These are phyloP conservation scores for Branchipolynoe longqiensis DNA, from an alignment of 2,888 invertebrate species.

Conservation along the genomic window DNA sequence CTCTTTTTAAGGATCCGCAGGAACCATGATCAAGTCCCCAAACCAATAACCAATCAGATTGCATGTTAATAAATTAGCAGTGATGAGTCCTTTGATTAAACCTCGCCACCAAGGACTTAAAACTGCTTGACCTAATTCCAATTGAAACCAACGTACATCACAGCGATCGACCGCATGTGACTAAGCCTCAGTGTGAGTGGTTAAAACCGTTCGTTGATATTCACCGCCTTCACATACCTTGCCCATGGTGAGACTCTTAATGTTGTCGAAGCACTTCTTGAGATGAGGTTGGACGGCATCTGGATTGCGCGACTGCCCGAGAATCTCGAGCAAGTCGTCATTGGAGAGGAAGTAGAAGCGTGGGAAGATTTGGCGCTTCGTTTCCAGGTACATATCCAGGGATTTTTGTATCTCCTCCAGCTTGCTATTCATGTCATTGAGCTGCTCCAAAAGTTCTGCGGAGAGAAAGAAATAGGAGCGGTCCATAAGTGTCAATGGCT, in stretches of 20 bases:
- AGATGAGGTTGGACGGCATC: conserved; percentile 91
- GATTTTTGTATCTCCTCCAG: conserved; percentile 91
- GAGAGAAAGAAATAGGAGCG: background rate
- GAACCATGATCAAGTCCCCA: too few species aligned
- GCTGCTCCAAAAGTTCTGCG: conserved; percentile 85
- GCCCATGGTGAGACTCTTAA: conserved; percentile 84
- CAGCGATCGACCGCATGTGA: too few species aligned
- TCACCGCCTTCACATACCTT: too few species aligned
- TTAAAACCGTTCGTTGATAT: too few species aligned
- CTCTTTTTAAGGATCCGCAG: too few species aligned
- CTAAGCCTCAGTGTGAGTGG: too few species aligned
- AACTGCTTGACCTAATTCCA: background rate
- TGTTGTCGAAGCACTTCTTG: conserved; percentile 93
- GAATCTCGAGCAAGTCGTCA: conserved; percentile 90
- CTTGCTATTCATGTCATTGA: conserved; percentile 88
- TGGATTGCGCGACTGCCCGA: conserved; percentile 92
- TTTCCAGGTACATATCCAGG: conserved; percentile 92
- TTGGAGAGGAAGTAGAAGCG: conserved; percentile 92
- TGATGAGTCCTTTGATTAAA: too few species aligned
- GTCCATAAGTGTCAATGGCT: too few species aligned
- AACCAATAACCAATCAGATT: too few species aligned
- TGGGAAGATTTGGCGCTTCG: conserved; percentile 93
- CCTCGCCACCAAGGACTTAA: background rate
- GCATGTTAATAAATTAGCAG: too few species aligned
- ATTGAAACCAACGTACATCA: background rate